Percentiles rank a stretch among this genome's conserved stretches.
phyloP scores from a whole-genome alignment of 2,888 invertebrate species.

The Abrostola tripartita region DNA sequence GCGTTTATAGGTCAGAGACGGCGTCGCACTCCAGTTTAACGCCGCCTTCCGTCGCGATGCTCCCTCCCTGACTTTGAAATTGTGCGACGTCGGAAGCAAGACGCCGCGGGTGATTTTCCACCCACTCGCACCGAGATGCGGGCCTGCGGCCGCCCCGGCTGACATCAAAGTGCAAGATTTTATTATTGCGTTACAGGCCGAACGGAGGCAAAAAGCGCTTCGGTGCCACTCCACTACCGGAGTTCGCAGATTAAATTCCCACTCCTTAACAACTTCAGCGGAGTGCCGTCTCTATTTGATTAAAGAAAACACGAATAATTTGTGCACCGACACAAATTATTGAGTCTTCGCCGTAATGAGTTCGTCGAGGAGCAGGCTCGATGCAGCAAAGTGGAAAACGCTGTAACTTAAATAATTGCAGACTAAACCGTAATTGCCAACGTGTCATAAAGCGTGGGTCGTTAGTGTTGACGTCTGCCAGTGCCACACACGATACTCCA shows the following conservation, averaged over 20 bases:
- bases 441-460: conserved; percentile 69
- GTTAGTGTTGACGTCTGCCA: conserved; percentile 61
- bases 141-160: conserved; percentile 58
- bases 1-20: conserved; percentile 80
- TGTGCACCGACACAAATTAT: conserved; percentile 60
- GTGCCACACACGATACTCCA: conserved; percentile 50
- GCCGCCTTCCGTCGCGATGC: conserved; percentile 72
- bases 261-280: conserved; percentile 61
- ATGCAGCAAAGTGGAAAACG: conserved; percentile 65
- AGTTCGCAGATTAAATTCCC: conserved; percentile 72
- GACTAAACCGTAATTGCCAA: conserved; percentile 68
- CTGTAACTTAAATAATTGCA: conserved; percentile 68
- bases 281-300: conserved; percentile 62
- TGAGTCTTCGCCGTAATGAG: conserved; percentile 48
- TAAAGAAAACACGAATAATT: conserved; percentile 63
- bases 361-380: conserved; percentile 52
- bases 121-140: conserved; percentile 65
- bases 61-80: conserved; percentile 64
- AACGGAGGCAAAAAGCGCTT: conserved; percentile 64
- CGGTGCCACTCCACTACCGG: conserved; percentile 53
- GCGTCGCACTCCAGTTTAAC: conserved; percentile 70
- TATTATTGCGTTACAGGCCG: conserved; percentile 76
- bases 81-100: conserved; percentile 63
- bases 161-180: conserved; percentile 84
- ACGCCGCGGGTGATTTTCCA: conserved; percentile 76